Base-by-base conservation (phyloP, 2,113 vertebrate species). In the Oreochromis tanganicae region DNA sequence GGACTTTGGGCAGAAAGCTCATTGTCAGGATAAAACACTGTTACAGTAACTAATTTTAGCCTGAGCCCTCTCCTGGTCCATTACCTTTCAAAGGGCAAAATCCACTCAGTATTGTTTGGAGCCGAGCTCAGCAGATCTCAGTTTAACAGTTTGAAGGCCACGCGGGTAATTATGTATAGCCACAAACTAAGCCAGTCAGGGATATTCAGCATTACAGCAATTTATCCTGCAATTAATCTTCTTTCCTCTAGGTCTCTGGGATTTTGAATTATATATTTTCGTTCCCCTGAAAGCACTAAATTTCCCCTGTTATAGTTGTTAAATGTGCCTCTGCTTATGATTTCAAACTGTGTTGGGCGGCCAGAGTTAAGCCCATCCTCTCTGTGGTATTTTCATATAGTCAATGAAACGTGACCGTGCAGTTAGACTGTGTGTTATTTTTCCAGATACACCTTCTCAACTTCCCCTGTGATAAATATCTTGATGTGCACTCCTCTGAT, bases 131-230 rank as follows among this genome's bases (percentile, higher is more conserved):
- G 81, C 36, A 5, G 81, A 87, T 87, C 87, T 57, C 84, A 73
- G 87, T 89, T 92, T 87, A 94, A 92, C 85, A 83, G 79, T 94
- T 93, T 88, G 90, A 93, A 86, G 87, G 87, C 82, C 75, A 86
- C 80, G 83, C 32, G 36, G 89, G 85, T 87, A 92, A 94, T 94
- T 92, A 89, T 87, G 83, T 82, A 24, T 8, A 75, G 52, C 92
- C 84, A 83, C 87, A 94, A 90, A 88, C 85, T 32, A 80, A 92
- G 61, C 81, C 87, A 87, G 63, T 81, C 27, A 80, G 93, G 86
- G 87, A 92, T 87, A 89, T 87, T 63, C 27, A 38, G 29, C 55
- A 85, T 89, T 88, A 75, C 46, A 85, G 36, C 82, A 68, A 79
- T 83, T 84, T 85, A 91, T 87, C 80, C 68, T 17, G 66, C 41